These are phyloP conservation scores for Tortrix viridana DNA, from an alignment of 2,888 invertebrate genomes.

Conservation along the genomic window DNA sequence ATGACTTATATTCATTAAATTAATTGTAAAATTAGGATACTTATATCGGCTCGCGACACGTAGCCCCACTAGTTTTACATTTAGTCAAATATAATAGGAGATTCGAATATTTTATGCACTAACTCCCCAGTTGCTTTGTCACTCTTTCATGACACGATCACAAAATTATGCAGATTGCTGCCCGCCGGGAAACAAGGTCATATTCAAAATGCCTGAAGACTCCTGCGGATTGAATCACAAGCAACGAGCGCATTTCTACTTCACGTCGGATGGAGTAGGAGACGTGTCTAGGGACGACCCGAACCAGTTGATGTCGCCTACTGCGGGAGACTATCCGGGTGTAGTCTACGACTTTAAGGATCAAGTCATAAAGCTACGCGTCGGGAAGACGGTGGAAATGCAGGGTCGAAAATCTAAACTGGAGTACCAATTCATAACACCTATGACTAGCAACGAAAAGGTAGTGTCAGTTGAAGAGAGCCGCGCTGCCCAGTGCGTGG, in stretches of 20 bases:
- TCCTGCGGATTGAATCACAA: conserved; percentile 69
- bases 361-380: conserved; percentile 73
- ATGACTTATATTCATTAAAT: neutral
- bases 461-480: conserved; percentile 62
- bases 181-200: conserved; percentile 76
- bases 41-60: neutral
- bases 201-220: conserved; percentile 76
- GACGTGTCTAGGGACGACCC: conserved; percentile 73
- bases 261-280: conserved; percentile 71
- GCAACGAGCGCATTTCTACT: conserved; percentile 73
- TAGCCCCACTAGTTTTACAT: too few relatives aligned
- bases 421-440: conserved; percentile 77
- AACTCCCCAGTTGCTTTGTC: conserved; percentile 1
- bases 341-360: conserved; percentile 67
- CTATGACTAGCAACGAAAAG: conserved; percentile 55
- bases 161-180: conserved; percentile 79
- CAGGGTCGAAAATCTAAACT: conserved; percentile 70
- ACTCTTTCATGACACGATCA: conserved; percentile 49
- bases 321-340: conserved; percentile 64
- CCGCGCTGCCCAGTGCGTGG: conserved; percentile 68
- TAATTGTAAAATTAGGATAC: neutral
- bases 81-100: too few relatives aligned
- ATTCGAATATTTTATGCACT: too few relatives aligned
- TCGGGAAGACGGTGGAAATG: conserved; percentile 71
- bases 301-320: conserved; percentile 58